Base-by-base conservation (phyloP, 2,113 vertebrate genomes). In the Gavia stellata region DNA sequence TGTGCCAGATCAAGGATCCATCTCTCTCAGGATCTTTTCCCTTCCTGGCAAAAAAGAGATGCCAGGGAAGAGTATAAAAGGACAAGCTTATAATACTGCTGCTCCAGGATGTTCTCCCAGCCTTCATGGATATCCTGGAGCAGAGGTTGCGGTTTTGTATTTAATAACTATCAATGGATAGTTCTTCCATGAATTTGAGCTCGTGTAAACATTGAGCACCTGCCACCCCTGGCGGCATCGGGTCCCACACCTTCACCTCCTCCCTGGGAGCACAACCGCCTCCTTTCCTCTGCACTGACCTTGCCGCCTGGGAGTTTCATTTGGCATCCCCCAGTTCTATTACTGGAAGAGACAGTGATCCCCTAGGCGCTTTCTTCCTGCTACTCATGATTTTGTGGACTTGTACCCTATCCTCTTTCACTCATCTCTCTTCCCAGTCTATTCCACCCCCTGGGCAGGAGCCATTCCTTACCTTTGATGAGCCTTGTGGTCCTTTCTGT, bases 121-220 rank as follows among this genome's bases (percentile, higher is more conserved):
- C 49, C 93, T 94, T 79, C 62, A 50, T 75, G 81, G 93, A 90
- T 97, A 90, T 95, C 96, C 96, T 29, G 87, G 70, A 96, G 96
- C 92, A 94, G 91, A 95, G 81, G 45, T 42, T 95, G 96, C 0
- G 85, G 94, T 96, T 97, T 97, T 28, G 1, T 66, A 38, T 87
- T 96, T 97, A 96, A 96, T 96, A 96, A 96, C 45, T 91, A 91
- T 90, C 96, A 95, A 96, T 96, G 74, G 90, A 91, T 97, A 88
- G 88, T 95, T 91, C 65, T 91, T 85, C 91, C 59, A 85, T 63
- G 34, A 92, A 75, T 85, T 38, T 87, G 49, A 90, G 81, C 38
- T 91, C 4, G 0, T 93, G 45, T 94, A 96, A 96, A 97, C 88
- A 95, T 4, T 72, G 71, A 90, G 62, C 28, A 80, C n/a, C 49